A percentile compares a stretch with the other conserved stretches of the same genome.
Evolutionary conservation across 2,113 vertebrate species (phyloP).

Genomic region (Petrocephalus zakoni): DNA sequence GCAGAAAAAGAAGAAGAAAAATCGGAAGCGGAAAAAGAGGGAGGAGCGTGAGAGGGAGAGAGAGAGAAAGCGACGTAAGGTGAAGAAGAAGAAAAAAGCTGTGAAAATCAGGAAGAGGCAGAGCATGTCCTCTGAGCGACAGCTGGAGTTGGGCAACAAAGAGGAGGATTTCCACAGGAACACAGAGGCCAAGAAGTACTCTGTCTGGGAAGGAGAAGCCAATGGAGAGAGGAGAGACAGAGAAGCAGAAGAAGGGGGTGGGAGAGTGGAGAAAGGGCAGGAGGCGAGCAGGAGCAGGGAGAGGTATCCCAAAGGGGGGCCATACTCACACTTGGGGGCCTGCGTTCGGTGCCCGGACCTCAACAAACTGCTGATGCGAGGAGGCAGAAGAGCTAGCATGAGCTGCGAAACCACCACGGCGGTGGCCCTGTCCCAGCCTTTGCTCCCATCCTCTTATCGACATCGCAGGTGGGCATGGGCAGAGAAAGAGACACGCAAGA

Average conservation of each 20-base stretch:
- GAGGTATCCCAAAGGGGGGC: slow-evolving; percentile 37
- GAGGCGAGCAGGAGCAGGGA: slow-evolving; percentile 45
- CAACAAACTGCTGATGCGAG: slow-evolving; percentile 53
- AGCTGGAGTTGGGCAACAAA: slow-evolving; percentile 40
- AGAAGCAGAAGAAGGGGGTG: slow-evolving; percentile 42
- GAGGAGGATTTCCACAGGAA: slow-evolving; percentile 46
- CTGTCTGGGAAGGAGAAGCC: slow-evolving; percentile 58
- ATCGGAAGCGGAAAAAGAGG: slow-evolving; percentile 63
- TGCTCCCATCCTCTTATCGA: slow-evolving; percentile 61
- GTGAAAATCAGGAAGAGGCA: slow-evolving; percentile 54
- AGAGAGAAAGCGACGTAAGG: slow-evolving; percentile 62
- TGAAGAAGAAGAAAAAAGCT: slow-evolving; percentile 67
- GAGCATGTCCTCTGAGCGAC: slow-evolving; percentile 34
- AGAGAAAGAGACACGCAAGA: slow-evolving; percentile 50
- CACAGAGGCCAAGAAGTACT: slow-evolving; percentile 55
- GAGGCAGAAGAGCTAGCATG: slow-evolving; percentile 41
- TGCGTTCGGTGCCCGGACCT: slow-evolving; percentile 33
- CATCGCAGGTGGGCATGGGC: slow-evolving; percentile 60
- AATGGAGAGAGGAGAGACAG: slow-evolving; percentile 53
- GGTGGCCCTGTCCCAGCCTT: slow-evolving; percentile 62
- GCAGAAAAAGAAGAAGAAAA: slow-evolving; percentile 63
- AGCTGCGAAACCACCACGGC: slow-evolving; percentile 48
- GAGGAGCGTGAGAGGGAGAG: slow-evolving; percentile 59
- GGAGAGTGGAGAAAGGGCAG: slow-evolving; percentile 18
- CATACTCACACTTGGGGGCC: slow-evolving; percentile 43